Evolutionary conservation across 2,113 vertebrate genomes (phyloP), one percentile per base, ranked within the genome.

Genomic region (Zosterops hypoxanthus): DNA sequence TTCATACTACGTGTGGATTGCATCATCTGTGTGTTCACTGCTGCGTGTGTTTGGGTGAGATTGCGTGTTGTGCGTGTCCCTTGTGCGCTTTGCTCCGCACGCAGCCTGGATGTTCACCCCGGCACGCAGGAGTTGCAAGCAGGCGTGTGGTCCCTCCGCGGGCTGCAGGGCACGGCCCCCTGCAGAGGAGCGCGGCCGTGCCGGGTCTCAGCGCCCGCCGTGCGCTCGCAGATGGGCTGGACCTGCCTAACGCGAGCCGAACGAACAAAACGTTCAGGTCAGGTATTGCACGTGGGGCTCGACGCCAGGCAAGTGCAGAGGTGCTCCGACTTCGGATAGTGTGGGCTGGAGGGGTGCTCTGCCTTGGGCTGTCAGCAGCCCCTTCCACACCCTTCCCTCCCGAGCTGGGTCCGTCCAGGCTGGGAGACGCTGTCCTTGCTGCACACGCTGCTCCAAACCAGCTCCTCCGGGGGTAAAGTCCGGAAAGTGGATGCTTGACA

Each of bases 191-290:
- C 0, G 63, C 1, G 2, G 69, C 2, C 53, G 11, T 5, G 53
- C 22, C 87, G 56, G 42, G 2, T 23, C 53, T 42, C 18, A 16
- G 19, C 2, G 16, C 69, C 77, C 7, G 79, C 78, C 22, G 0
- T 25, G 31, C 14, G 6, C 91, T 80, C 56, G 99, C 88, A 97
- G 99, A 97, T 69, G 94, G 98, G 97, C 99, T 98, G 98, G 99
- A 99, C 98, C 99, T 99, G 99, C 99, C 93, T 99, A 99, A 99
- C 99, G 99, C 99, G 99, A 99, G 99, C 99, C 99, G 99, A 99
- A 99, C 99, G 99, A 99, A 99, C 99, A 99, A 99, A 99, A 99
- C 99, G 97, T 98, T 98, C 98, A 98, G 98, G 98, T 98, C 98
- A 99, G 98, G 99, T 99, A 98, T 99, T 99, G 99, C 99, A 98